Evolutionary conservation across 2,113 vertebrate genomes (phyloP).

Genomic region (Struthidea cinerea): DNA sequence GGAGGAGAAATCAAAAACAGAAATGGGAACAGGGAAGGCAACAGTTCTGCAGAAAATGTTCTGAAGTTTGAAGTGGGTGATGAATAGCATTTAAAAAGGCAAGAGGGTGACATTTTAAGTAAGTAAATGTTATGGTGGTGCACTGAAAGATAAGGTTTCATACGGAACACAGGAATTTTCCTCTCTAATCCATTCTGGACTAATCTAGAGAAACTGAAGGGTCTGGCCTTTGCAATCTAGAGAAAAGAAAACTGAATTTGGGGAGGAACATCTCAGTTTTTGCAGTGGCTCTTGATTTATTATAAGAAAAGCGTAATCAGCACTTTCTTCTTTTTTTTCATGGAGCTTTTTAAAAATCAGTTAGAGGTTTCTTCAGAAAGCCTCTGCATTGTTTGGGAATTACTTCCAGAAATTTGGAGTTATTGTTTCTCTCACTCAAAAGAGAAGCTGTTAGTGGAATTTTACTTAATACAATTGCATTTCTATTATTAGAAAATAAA

Average conservation of each 20-base stretch:
- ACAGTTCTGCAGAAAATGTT: not conserved
- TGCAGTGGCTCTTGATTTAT: not conserved
- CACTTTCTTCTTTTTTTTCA: accelerated
- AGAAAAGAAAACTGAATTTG: not conserved
- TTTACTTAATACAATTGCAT: not conserved
- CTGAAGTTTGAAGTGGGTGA: not conserved
- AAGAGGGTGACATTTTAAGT: not conserved
- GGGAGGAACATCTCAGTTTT: not conserved
- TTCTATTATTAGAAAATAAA: not conserved
- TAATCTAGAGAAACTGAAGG: not conserved
- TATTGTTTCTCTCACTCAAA: not conserved
- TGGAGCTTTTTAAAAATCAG: not conserved
- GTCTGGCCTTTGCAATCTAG: not conserved
- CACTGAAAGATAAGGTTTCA: not conserved
- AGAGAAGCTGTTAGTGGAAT: not conserved
- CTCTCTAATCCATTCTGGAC: not conserved
- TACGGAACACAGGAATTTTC: not conserved
- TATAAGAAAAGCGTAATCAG: accelerated
- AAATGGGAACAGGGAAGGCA: not conserved
- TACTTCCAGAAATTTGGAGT: not conserved
- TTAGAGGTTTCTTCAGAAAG: not conserved
- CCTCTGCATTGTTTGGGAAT: not conserved
- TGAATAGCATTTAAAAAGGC: not conserved
- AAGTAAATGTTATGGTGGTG: not conserved
- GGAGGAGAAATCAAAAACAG: not conserved